Conservation (phyloP, 2,797 vertebrate species). For the Aldrovandia affinis region DNA sequence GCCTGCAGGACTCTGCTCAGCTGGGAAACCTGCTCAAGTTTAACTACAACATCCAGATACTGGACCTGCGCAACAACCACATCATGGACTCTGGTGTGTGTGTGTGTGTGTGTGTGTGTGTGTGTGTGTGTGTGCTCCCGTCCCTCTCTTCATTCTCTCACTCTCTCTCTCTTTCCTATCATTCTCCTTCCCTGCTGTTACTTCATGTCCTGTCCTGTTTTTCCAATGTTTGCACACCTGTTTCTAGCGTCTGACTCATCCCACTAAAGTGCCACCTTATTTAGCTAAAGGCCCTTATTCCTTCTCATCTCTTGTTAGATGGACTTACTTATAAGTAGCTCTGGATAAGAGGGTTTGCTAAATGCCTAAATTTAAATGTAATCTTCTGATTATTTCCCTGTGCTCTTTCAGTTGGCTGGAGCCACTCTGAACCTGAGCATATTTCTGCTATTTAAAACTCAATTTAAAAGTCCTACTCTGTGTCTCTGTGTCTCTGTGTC, state of each 20-base stretch:
- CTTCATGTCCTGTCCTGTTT: not conserved
- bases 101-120: too few species aligned
- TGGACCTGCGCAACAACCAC: conserved; percentile 93
- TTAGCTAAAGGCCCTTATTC: not conserved
- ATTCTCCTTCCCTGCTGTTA: not conserved
- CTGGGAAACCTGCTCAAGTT: conserved; percentile 93
- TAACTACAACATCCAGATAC: conserved; percentile 91
- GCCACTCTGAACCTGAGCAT: too few species aligned
- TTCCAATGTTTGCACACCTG: not conserved
- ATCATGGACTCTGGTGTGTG: conserved; percentile 88
- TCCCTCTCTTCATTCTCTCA: too few species aligned
- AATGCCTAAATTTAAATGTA: not conserved
- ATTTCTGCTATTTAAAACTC: too few species aligned
- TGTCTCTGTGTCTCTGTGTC: not conserved
- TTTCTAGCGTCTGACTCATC: not conserved
- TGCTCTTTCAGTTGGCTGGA: not conserved
- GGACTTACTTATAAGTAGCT: not conserved
- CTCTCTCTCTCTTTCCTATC: not conserved
- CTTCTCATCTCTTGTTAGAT: not conserved
- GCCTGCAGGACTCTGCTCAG: conserved; percentile 91
- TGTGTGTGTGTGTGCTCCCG: too few species aligned
- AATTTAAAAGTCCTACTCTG: too few species aligned
- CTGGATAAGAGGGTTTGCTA: not conserved
- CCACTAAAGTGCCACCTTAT: not conserved
- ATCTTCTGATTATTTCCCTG: not conserved